These are phyloP conservation scores for Mesorhabditis spiculigera DNA, from an alignment of 2,888 invertebrate species.

Conservation along the genomic window DNA sequence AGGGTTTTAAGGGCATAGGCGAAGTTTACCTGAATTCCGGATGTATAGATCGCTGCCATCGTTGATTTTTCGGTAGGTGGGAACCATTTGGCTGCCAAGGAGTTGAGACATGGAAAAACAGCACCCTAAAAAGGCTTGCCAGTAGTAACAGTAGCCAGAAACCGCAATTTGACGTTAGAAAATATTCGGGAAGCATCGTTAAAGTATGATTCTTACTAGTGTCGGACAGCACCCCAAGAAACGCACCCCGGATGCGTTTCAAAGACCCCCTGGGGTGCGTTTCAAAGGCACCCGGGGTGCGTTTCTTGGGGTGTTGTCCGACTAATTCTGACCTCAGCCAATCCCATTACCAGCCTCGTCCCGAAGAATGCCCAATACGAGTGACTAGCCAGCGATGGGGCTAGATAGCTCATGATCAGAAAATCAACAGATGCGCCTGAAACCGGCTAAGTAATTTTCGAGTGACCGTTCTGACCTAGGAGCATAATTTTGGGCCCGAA, in stretches of 20 bases:
- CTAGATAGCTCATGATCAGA: background rate
- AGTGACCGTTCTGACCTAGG: background rate
- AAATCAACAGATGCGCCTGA: background rate
- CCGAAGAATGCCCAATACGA: background rate
- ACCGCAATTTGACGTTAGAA: no score
- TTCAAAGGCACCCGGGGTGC: no score
- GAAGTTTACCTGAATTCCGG: background rate
- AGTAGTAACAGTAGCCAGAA: no score
- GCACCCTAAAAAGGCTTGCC: background rate
- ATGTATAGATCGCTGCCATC: conserved; percentile 5
- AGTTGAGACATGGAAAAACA: background rate
- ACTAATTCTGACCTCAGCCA: background rate
- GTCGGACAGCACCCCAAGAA: no score
- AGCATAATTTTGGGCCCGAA: background rate
- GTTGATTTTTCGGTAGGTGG: background rate
- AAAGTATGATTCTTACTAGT: background rate
- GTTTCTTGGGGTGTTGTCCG: no score
- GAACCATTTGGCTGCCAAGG: conserved; percentile 2
- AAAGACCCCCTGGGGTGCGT: no score
- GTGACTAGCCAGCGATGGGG: background rate
- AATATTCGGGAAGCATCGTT: no score
- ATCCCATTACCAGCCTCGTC: background rate
- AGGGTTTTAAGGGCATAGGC: background rate
- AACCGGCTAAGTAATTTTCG: background rate
- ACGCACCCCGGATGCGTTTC: no score